A percentile compares a stretch with the other conserved stretches of the same genome.
These are phyloP conservation scores for Drosophila stalkeri DNA, from an alignment of 2,888 invertebrate species.

Conservation along the genomic window DNA sequence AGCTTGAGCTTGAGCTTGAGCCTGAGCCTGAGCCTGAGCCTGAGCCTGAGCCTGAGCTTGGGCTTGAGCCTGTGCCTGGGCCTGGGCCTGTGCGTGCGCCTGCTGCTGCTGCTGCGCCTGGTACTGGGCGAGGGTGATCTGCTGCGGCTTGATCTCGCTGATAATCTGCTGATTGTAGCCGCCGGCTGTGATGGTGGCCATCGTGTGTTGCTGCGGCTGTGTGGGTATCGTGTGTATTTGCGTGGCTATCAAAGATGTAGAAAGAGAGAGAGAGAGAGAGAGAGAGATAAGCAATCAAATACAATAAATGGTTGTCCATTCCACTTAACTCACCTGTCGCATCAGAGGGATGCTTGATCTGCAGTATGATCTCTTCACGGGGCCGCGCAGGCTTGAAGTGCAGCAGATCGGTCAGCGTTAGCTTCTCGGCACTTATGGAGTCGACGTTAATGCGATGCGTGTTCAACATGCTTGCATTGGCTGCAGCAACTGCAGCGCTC, in stretches of 20 bases:
- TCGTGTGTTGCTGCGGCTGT: constrained; percentile 78
- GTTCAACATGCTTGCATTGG: constrained; percentile 70
- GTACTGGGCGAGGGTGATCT: constrained; percentile 83
- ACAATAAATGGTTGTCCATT: background rate
- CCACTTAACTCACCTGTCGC: constrained; percentile 61
- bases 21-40: constrained; percentile 74
- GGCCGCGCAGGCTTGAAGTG: constrained; percentile 83
- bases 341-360: constrained; percentile 83
- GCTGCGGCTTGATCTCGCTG: constrained; percentile 83
- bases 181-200: constrained; percentile 82
- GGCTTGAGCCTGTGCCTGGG: constrained; percentile 81
- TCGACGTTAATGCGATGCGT: constrained; percentile 82
- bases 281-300: background rate
- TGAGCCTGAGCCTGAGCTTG: constrained; percentile 83
- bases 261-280: background rate
- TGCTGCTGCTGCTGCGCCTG: constrained; percentile 83
- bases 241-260: constrained; percentile 56
- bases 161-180: constrained; percentile 84
- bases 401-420: constrained; percentile 83
- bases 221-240: constrained; percentile 82
- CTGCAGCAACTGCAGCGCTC: constrained; percentile 58
- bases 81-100: constrained; percentile 63
- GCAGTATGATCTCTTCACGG: constrained; percentile 83
- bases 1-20: constrained; percentile 47
- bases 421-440: constrained; percentile 83